Base-by-base conservation (phyloP, 2,797 vertebrate genomes). In the Epinephelus coioides region DNA sequence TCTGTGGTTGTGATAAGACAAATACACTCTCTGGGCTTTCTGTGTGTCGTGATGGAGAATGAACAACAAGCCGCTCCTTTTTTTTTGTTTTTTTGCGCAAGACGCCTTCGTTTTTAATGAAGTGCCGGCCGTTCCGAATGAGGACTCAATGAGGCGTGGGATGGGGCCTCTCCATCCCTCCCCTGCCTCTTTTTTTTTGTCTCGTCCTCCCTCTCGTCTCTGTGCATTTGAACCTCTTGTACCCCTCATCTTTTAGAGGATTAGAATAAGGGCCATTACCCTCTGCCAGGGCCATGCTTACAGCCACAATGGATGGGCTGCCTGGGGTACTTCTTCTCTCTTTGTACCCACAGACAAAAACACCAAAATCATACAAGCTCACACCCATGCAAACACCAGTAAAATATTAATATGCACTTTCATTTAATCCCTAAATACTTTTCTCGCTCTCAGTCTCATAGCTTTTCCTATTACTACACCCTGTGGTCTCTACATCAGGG, bases 251-350 rank as follows among this genome's bases (percentile, higher is more conserved):
- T 88, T 87, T 88, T 70, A 83, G 67, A 83, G 84, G 85, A 86
- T 90, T 92, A 90, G 81, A 90, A 84, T 84, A 88, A 83, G 89
- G 88, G 84, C 81, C 89, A 92, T 92, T 92, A 92, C 78, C 84
- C 84, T 85, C 84, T 68, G 78, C 60, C 50, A 30, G 71, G 86
- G 76, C 84, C 55, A 27, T 76, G 78, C 83, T 84, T 83, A 53
- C 38, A 40, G 44, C 59, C 77, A 79, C 76, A 78, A 89, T 73
- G 34, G 75, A 90, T 86, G 72, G 27, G 70, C 54, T 65, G 53
- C 60, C 50, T 19, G 25, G 46, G 40, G 61, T 61, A 19, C 64
- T 63, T 78, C 76, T 73, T 63, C 72, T 78, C 63, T 30, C 49
- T 73, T 67, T 82, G 71, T 38, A 10, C 25, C 3, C 21, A 46